Evolutionary conservation across 1,140 invertebrate genomes (phyloP).

Genomic region (Reticulitermes speratus): DNA sequence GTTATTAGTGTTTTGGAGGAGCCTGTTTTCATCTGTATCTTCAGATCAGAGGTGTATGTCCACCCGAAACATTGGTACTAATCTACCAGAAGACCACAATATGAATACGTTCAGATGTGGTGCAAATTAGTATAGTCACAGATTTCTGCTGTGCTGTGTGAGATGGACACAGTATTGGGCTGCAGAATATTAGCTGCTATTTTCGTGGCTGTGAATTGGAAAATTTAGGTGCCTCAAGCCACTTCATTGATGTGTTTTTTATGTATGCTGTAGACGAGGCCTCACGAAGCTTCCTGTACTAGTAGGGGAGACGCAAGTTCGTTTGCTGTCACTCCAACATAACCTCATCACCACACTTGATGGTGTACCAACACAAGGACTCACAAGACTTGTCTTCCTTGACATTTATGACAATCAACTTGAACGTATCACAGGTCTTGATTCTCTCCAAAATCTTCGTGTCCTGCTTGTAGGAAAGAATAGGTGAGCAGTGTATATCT

Average conservation of each 20-base stretch:
- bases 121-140: background rate
- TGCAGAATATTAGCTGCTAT: background rate
- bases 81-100: no score
- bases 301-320: slow-evolving; percentile 72
- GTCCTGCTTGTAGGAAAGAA: slow-evolving; percentile 90
- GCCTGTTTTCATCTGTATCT: no score
- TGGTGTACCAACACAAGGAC: slow-evolving; percentile 49
- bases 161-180: no score
- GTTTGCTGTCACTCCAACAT: slow-evolving; percentile 85
- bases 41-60: no score
- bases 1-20: no score
- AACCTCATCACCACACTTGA: slow-evolving; percentile 82
- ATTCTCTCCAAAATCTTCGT: slow-evolving; percentile 70
- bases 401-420: slow-evolving; percentile 94
- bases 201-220: background rate
- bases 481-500: slow-evolving; percentile 48
- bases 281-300: slow-evolving; percentile 76
- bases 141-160: background rate
- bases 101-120: background rate
- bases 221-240: background rate
- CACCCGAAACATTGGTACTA: no score
- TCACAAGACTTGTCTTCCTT: slow-evolving; percentile 72
- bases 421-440: slow-evolving; percentile 75
- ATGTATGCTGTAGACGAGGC: slow-evolving; percentile 55
- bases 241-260: background rate